Conservation (phyloP, 1,140 invertebrate species). For the Aphelenchoides avenae region DNA sequence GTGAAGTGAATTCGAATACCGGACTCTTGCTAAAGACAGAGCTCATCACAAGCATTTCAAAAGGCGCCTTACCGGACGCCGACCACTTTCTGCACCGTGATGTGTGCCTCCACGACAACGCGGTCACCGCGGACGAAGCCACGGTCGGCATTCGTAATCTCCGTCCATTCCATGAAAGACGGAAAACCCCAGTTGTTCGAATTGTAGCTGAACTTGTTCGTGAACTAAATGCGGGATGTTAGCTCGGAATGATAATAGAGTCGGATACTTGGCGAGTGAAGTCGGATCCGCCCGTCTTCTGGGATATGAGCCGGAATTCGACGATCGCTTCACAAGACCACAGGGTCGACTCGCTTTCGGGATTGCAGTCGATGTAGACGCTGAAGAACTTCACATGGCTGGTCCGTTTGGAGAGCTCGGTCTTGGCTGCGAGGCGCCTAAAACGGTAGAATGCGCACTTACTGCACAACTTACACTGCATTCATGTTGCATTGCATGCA, state of each 20-base stretch:
- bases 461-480: too few relatives aligned
- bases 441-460: too few relatives aligned
- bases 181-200: conserved; percentile 56
- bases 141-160: conserved; percentile 39
- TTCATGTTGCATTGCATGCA: too few relatives aligned
- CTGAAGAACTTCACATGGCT: conserved; percentile 43
- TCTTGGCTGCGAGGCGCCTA: conserved; percentile 50
- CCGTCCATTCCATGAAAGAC: conserved; percentile 49
- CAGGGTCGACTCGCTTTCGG: conserved; percentile 49
- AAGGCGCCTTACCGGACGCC: conserved; percentile 43
- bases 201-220: conserved; percentile 52
- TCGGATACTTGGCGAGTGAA: conserved; percentile 47
- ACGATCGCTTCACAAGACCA: conserved; percentile 52
- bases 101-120: conserved; percentile 47
- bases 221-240: conserved; percentile 30
- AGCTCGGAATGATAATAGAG: too few relatives aligned
- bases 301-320: conserved; percentile 43
- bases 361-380: conserved; percentile 55
- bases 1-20: conserved; percentile 39
- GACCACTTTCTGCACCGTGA: conserved; percentile 42
- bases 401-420: conserved; percentile 45
- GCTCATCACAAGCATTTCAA: not conserved
- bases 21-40: conserved; percentile 35
- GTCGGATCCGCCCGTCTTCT: conserved; percentile 21
- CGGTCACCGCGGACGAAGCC: conserved; percentile 38